Percentiles rank a stretch among this genome's conserved stretches.
These are phyloP conservation scores for Burhinus oedicnemus DNA, from an alignment of 2,113 vertebrate species.

Conservation along the genomic window DNA sequence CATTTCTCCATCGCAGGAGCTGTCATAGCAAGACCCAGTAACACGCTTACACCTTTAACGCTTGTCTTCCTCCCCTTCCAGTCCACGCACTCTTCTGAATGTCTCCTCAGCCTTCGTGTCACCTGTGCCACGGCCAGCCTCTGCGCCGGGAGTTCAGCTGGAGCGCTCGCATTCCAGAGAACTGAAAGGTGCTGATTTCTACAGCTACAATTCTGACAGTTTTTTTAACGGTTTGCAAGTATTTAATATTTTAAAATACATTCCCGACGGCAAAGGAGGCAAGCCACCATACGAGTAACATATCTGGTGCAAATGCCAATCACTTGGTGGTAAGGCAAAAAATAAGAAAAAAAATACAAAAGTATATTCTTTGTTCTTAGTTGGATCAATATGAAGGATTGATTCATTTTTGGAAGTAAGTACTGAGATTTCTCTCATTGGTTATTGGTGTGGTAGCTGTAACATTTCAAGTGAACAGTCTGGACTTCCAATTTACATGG, in stretches of 20 bases:
- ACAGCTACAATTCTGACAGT: background rate
- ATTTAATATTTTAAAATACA: background rate
- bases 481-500: background rate
- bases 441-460: background rate
- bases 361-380: background rate
- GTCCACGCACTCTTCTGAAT: background rate
- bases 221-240: background rate
- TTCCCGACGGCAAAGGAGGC: background rate
- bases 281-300: background rate
- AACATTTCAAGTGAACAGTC: background rate
- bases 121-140: accelerated
- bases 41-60: accelerated
- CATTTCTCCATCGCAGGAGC: background rate
- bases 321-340: background rate
- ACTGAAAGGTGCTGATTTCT: background rate
- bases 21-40: background rate
- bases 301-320: background rate
- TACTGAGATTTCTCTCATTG: background rate
- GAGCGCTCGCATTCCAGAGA: background rate
- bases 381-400: background rate
- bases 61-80: background rate
- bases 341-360: background rate
- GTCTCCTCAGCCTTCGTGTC: background rate
- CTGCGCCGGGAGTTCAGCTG: too few relatives aligned
- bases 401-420: background rate